These are phyloP conservation scores for Geotrypetes seraphini DNA, from an alignment of 2,797 vertebrate genomes.

Conservation along the genomic window DNA sequence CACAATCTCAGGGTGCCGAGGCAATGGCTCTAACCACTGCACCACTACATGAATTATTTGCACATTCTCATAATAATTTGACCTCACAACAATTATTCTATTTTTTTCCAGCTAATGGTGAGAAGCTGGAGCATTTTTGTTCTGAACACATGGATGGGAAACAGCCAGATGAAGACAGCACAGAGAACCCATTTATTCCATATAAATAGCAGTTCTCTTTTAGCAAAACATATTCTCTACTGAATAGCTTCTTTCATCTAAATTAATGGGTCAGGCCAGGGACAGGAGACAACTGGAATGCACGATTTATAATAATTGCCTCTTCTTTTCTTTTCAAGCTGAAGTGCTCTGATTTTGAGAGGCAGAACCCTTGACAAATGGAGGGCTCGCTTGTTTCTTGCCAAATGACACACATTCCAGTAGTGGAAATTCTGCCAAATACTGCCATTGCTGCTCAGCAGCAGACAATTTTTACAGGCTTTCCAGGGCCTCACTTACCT, in stretches of 20 bases:
- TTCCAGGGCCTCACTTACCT: neutral
- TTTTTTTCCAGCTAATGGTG: too few species aligned
- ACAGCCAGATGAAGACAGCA: too few species aligned
- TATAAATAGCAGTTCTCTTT: neutral
- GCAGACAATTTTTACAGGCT: constrained; percentile 3
- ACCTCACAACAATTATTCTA: too few species aligned
- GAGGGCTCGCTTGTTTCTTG: neutral
- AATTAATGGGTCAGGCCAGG: neutral
- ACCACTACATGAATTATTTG: too few species aligned
- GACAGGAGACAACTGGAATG: neutral
- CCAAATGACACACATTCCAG: neutral
- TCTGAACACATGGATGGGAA: too few species aligned
- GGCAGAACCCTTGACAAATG: neutral
- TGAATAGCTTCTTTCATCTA: neutral
- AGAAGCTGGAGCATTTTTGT: too few species aligned
- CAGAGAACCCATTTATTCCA: too few species aligned
- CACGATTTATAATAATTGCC: neutral
- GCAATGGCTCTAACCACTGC: too few species aligned
- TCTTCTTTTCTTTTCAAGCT: neutral
- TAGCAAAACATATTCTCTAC: neutral
- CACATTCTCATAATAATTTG: too few species aligned
- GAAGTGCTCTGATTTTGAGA: constrained; percentile 3
- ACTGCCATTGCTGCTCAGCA: neutral
- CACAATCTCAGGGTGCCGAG: too few species aligned
- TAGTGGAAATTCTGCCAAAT: neutral